Evolutionary conservation across 1,140 invertebrate genomes (phyloP).

Genomic region (Geopemphigus sp.): DNA sequence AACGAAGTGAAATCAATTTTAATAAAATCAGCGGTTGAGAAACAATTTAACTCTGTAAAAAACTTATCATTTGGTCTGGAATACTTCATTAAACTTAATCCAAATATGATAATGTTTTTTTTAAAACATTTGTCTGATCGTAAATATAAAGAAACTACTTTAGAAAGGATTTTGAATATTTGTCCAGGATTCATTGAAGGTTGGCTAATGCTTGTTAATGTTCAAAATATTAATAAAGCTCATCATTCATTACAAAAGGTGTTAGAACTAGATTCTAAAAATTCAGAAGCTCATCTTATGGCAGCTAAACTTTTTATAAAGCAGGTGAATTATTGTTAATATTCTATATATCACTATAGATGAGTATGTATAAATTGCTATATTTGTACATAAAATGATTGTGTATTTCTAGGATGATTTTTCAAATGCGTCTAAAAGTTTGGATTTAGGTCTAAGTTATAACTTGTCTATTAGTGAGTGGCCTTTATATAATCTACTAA

Average conservation of each 20-base stretch:
- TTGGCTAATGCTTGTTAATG: constrained; percentile 58
- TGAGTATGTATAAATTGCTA: background rate
- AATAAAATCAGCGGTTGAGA: constrained; percentile 70
- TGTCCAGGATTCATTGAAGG: constrained; percentile 79
- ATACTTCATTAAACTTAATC: constrained; percentile 76
- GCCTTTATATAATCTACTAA: constrained; percentile 84
- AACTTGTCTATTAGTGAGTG: constrained; percentile 89
- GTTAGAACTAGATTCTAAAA: constrained; percentile 72
- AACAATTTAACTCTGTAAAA: constrained; percentile 65
- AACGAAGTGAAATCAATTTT: constrained; percentile 62
- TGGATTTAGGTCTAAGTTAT: constrained; percentile 85
- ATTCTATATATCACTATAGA: background rate
- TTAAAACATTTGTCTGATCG: constrained; percentile 55
- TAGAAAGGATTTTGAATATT: constrained; percentile 63
- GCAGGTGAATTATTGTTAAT: constrained; percentile 50
- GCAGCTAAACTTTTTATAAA: constrained; percentile 81
- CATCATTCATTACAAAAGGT: constrained; percentile 58
- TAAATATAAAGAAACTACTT: constrained; percentile 28
- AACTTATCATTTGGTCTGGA: constrained; percentile 68
- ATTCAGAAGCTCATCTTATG: constrained; percentile 79
- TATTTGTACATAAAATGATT: constrained; percentile 52
- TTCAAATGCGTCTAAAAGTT: constrained; percentile 74
- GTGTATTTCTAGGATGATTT: constrained; percentile 65
- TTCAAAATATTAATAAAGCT: constrained; percentile 67
- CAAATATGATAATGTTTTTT: constrained; percentile 80